Conservation (phyloP, 2,113 vertebrate species). For the Pangasianodon hypophthalmus region DNA sequence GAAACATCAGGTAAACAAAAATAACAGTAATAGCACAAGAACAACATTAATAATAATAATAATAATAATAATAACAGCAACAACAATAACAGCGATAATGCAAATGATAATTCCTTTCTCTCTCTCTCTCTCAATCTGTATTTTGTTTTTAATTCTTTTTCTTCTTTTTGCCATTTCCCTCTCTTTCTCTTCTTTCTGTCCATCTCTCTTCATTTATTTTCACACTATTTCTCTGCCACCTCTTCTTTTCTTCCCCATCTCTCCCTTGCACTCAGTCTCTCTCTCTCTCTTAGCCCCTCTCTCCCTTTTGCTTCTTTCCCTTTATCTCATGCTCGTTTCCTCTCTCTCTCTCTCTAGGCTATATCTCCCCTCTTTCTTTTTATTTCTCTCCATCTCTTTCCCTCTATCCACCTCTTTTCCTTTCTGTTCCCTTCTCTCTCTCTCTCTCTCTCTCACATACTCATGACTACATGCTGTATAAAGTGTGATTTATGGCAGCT, state of each 20-base stretch:
- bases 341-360: background rate
- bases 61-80: background rate
- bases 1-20: background rate
- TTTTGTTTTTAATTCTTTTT: background rate
- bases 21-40: background rate
- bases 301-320: background rate
- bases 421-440: background rate
- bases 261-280: background rate
- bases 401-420: background rate
- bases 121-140: background rate
- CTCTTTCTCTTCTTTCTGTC: background rate
- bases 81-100: no score
- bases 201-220: background rate
- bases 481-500: constrained; percentile 44
- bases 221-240: background rate
- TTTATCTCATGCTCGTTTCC: background rate
- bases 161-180: background rate
- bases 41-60: background rate
- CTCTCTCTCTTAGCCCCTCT: background rate
- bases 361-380: background rate
- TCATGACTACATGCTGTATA: constrained; percentile 29
- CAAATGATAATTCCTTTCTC: background rate
- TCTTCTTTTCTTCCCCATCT: background rate
- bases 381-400: background rate
- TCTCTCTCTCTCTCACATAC: background rate